Evolutionary conservation across 2,797 vertebrate genomes (phyloP).

Genomic region (Allobates femoralis): DNA sequence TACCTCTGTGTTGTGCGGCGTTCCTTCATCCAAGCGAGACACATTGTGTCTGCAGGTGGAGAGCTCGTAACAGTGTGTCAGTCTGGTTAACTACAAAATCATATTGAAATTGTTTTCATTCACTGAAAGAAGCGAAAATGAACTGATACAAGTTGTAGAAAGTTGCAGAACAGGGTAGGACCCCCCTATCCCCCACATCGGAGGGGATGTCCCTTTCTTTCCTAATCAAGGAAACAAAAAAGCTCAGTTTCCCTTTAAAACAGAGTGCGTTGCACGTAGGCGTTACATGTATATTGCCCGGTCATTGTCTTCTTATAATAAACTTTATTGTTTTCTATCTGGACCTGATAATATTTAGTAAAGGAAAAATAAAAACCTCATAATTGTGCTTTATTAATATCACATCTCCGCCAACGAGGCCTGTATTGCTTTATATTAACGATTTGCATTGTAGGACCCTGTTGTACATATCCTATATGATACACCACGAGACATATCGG

Average conservation of each 20-base stretch:
- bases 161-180: too few species aligned
- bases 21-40: too few species aligned
- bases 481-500: background rate
- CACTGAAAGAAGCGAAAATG: too few species aligned
- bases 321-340: background rate
- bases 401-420: background rate
- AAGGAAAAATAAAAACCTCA: background rate
- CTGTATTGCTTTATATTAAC: slow-evolving; percentile 20
- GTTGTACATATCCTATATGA: slow-evolving; percentile 4
- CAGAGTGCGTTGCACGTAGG: background rate
- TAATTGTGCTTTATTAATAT: slow-evolving; percentile 1
- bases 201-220: background rate
- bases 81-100: too few species aligned
- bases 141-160: too few species aligned
- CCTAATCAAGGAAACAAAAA: background rate
- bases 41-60: too few species aligned
- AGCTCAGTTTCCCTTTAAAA: background rate
- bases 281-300: background rate
- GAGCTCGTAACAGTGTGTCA: too few species aligned
- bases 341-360: background rate
- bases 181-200: background rate
- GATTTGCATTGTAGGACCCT: slow-evolving; percentile 11
- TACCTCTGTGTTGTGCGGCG: too few species aligned
- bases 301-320: background rate
- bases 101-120: too few species aligned